Percentiles rank a stretch among this genome's conserved stretches.
Evolutionary conservation across 2,888 invertebrate species (phyloP).

Genomic region (Neuroscelio doddi): DNA sequence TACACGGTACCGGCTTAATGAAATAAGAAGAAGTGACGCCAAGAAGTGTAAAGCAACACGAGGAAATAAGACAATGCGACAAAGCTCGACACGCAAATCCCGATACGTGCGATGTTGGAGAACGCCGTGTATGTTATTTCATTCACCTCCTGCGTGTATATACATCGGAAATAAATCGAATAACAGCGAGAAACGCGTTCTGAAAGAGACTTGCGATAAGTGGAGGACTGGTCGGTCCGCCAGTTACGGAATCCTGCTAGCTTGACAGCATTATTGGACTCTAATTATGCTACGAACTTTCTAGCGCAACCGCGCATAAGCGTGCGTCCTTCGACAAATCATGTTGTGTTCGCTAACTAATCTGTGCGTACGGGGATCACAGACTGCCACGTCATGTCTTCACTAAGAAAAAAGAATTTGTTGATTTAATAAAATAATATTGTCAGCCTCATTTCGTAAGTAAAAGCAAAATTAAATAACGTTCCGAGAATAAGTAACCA

Average conservation of each 20-base stretch:
- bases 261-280: conserved; percentile 31
- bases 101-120: background rate
- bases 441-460: background rate
- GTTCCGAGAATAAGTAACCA: too few species aligned
- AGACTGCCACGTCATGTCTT: too few species aligned
- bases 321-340: conserved; percentile 10
- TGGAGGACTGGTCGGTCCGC: conserved; percentile 15
- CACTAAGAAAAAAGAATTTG: too few species aligned
- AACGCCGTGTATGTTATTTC: background rate
- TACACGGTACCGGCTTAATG: conserved; percentile 9
- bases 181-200: background rate
- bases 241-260: conserved; percentile 9
- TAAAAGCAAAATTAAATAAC: background rate
- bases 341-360: background rate
- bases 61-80: conserved; percentile 1
- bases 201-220: conserved; percentile 7
- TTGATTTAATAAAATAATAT: too few species aligned
- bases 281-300: conserved; percentile 44
- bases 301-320: conserved; percentile 22
- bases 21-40: background rate
- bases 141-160: conserved; percentile 4
- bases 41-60: background rate
- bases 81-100: background rate
- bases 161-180: conserved; percentile 8
- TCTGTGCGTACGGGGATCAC: too few species aligned